phyloP scores from a whole-genome alignment of 2,797 vertebrate genomes.

The Phylloscopus collybita region DNA sequence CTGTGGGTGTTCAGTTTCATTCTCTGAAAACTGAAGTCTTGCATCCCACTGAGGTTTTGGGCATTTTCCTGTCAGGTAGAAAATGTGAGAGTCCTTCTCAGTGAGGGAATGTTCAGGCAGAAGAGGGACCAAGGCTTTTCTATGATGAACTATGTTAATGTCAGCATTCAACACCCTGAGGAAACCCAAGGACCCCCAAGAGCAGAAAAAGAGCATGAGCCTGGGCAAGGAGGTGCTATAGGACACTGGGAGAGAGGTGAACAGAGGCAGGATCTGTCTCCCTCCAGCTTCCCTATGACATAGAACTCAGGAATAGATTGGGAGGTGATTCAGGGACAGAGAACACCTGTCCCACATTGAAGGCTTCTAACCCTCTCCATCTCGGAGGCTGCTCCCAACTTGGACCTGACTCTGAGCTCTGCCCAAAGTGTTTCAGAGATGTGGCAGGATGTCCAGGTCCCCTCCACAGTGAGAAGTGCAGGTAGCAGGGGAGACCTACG shows the following conservation, averaged over 20 bases:
- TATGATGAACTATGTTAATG: background rate
- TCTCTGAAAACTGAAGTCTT: background rate
- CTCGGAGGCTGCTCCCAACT: background rate
- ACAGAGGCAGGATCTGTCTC: background rate
- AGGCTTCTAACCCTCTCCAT: background rate
- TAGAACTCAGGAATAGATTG: background rate
- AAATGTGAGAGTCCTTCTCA: background rate
- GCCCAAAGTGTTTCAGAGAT: background rate
- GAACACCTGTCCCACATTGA: background rate
- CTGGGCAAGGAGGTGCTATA: background rate
- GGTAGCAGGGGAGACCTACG: background rate
- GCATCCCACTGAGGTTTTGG: background rate
- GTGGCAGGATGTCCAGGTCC: accelerated
- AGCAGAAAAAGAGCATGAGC: background rate
- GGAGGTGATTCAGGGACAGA: background rate
- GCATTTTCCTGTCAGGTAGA: background rate
- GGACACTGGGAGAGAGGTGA: background rate
- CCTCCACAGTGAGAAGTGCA: accelerated
- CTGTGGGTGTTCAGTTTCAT: accelerated
- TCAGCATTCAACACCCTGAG: background rate
- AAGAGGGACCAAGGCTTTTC: background rate
- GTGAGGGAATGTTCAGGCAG: background rate
- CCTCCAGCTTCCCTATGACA: background rate
- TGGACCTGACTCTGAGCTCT: background rate
- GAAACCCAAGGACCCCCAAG: background rate